Conservation (phyloP, 2,888 invertebrate genomes). For the Zaprionus lineosus region DNA sequence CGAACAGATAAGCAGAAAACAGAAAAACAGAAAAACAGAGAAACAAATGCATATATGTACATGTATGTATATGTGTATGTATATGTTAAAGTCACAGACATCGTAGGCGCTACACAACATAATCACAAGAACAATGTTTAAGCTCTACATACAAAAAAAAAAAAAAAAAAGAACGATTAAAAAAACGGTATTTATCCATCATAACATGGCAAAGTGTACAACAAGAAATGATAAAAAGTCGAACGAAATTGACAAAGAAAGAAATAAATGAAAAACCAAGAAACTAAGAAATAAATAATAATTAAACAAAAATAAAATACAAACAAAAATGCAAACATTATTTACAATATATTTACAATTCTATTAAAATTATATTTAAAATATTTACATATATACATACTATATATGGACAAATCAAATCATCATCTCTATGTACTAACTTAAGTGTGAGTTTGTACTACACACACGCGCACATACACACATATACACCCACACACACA, state of each 20-base stretch:
- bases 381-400: slow-evolving; percentile 70
- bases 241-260: slow-evolving; percentile 30
- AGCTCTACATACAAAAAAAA: slow-evolving; percentile 24
- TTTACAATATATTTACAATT: slow-evolving; percentile 75
- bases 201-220: slow-evolving; percentile 69
- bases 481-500: slow-evolving; percentile 24
- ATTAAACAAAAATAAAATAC: slow-evolving; percentile 33
- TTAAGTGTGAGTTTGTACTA: slow-evolving; percentile 14
- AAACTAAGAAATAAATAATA: slow-evolving; percentile 14
- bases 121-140: slow-evolving; percentile 56
- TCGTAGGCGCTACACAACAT: slow-evolving; percentile 39
- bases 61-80: slow-evolving; percentile 39
- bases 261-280: slow-evolving; percentile 19
- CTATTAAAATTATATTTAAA: slow-evolving; percentile 76
- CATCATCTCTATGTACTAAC: slow-evolving; percentile 46
- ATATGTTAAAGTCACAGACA: slow-evolving; percentile 41
- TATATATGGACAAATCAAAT: slow-evolving; percentile 37
- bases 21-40: no score
- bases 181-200: slow-evolving; percentile 62
- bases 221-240: slow-evolving; percentile 60
- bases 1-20: no score
- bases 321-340: slow-evolving; percentile 71
- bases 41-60: slow-evolving; percentile 31
- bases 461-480: slow-evolving; percentile 36
- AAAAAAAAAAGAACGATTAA: slow-evolving; percentile 52